Evolutionary conservation across 1,140 invertebrate species (phyloP).

Genomic region (Heliconius congener): DNA sequence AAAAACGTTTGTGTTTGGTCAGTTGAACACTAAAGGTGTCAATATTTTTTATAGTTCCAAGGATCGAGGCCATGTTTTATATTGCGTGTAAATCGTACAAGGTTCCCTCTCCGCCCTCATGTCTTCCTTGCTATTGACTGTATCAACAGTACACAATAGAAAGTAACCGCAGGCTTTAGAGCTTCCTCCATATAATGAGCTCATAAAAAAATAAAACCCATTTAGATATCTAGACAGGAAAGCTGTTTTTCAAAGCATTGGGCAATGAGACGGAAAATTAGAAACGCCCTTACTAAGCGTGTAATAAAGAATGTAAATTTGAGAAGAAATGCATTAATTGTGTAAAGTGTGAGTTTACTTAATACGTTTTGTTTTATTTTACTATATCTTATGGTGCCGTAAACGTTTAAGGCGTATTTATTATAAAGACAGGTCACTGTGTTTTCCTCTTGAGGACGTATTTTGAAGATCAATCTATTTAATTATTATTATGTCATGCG

Average conservation of each 20-base stretch:
- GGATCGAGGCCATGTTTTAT: slow-evolving; percentile 2
- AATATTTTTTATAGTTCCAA: slow-evolving; percentile 13
- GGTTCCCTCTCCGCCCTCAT: not conserved
- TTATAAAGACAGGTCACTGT: too few species aligned
- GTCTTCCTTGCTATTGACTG: slow-evolving; percentile 25
- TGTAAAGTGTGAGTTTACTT: not conserved
- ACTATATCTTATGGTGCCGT: not conserved
- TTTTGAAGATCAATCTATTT: too few species aligned
- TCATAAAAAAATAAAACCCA: slow-evolving; percentile 72
- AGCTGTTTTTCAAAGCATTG: slow-evolving; percentile 26
- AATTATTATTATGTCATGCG: too few species aligned
- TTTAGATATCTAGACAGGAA: slow-evolving; percentile 60
- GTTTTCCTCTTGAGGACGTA: too few species aligned
- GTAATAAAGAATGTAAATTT: slow-evolving; percentile 4
- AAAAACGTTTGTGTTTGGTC: slow-evolving; percentile 29
- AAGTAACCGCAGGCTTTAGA: slow-evolving; percentile 63
- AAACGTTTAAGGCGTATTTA: too few species aligned
- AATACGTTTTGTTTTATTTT: not conserved
- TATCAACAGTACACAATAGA: slow-evolving; percentile 42
- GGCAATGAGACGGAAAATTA: slow-evolving; percentile 68
- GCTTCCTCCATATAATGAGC: slow-evolving; percentile 73
- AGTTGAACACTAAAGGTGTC: slow-evolving; percentile 22
- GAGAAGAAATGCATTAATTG: not conserved
- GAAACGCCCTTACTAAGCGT: slow-evolving; percentile 4
- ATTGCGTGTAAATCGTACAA: not conserved